Evolutionary conservation across 2,113 vertebrate species (phyloP).

Genomic region (Oryctolagus cuniculus): DNA sequence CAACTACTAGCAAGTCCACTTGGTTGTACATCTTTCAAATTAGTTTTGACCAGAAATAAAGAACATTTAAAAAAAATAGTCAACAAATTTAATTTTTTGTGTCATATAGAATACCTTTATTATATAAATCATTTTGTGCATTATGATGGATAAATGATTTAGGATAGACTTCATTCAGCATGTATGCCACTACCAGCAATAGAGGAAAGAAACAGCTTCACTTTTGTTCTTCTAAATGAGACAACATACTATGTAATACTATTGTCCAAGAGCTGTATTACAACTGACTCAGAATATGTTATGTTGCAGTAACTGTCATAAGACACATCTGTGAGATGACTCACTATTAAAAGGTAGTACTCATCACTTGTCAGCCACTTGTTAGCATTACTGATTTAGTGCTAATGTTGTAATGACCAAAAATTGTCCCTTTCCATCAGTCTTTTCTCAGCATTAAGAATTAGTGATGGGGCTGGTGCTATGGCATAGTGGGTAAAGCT

Average conservation of each 20-base stretch:
- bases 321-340: background rate
- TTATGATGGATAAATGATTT: background rate
- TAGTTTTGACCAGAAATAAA: constrained; percentile 49
- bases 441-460: background rate
- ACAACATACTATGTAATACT: background rate
- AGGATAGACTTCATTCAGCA: background rate
- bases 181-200: background rate
- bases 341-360: background rate
- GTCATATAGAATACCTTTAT: background rate
- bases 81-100: background rate
- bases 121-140: background rate
- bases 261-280: background rate
- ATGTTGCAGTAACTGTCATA: constrained; percentile 2
- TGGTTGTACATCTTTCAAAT: constrained; percentile 20
- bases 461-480: background rate
- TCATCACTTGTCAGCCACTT: background rate
- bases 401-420: background rate
- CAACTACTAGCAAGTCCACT: background rate
- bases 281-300: constrained; percentile 33
- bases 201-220: background rate
- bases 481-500: too few species aligned
- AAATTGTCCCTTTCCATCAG: background rate
- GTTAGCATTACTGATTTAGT: background rate
- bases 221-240: background rate
- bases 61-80: background rate